Evolutionary conservation across 2,797 vertebrate species (phyloP).

Genomic region (Cynopterus sphinx): DNA sequence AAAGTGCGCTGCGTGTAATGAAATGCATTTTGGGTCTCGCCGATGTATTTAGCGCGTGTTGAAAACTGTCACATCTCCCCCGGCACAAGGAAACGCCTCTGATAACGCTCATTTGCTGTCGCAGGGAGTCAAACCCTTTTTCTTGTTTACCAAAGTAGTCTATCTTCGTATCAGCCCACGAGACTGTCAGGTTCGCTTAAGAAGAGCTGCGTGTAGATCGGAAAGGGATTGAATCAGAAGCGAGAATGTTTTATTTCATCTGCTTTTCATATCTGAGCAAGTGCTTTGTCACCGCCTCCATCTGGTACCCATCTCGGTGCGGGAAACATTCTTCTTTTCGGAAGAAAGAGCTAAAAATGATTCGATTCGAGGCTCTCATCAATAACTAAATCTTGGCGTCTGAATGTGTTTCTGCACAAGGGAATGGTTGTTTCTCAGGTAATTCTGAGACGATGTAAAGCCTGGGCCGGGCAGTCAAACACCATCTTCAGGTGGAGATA

Average conservation of each 20-base stretch:
- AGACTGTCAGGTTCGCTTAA: conserved; percentile 73
- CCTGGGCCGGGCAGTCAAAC: conserved; percentile 38
- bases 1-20: conserved; percentile 64
- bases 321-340: conserved; percentile 61
- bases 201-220: conserved; percentile 66
- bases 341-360: conserved; percentile 66
- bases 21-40: conserved; percentile 72
- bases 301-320: conserved; percentile 68
- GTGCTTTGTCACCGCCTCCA: conserved; percentile 52
- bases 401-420: conserved; percentile 50
- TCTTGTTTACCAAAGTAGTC: conserved; percentile 73
- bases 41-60: conserved; percentile 68
- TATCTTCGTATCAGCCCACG: conserved; percentile 68
- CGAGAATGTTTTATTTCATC: conserved; percentile 72
- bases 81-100: conserved; percentile 67
- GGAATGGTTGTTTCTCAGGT: not conserved
- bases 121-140: conserved; percentile 58
- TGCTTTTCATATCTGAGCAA: conserved; percentile 69
- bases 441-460: conserved; percentile 35
- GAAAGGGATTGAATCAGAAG: conserved; percentile 63
- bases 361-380: conserved; percentile 57
- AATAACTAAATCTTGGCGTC: conserved; percentile 68
- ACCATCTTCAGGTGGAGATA: conserved; percentile 35
- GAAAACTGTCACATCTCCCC: conserved; percentile 72
- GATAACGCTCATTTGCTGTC: conserved; percentile 51